Evolutionary conservation across 2,888 invertebrate genomes (phyloP).

Genomic region (Embidobia sp.): DNA sequence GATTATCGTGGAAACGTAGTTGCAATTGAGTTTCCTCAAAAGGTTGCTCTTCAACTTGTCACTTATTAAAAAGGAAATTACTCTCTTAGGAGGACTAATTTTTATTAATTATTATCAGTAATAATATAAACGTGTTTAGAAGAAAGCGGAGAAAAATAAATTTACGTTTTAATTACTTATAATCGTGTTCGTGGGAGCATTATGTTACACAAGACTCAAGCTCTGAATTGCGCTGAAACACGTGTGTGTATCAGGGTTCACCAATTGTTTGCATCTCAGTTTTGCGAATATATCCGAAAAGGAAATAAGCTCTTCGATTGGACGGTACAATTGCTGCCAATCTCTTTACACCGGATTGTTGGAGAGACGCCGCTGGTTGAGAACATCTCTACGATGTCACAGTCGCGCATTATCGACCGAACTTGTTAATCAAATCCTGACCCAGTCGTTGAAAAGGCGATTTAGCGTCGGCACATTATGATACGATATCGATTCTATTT

Average conservation of each 20-base stretch:
- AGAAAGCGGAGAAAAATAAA: no score
- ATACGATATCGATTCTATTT: conserved; percentile 46
- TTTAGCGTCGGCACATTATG: conserved; percentile 34
- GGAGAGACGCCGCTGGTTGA: neutral
- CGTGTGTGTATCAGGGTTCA: conserved; percentile 10
- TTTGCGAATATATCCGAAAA: conserved; percentile 41
- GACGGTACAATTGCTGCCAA: conserved; percentile 61
- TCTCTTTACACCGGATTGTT: conserved; percentile 52
- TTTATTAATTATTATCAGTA: no score
- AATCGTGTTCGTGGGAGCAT: no score
- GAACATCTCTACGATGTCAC: conserved; percentile 20
- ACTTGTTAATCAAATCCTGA: conserved; percentile 54
- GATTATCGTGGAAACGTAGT: no score
- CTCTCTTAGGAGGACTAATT: no score
- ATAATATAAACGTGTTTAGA: no score
- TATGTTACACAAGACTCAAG: no score
- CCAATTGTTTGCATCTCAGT: conserved; percentile 23
- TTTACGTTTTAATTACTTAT: no score
- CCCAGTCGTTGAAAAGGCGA: conserved; percentile 46
- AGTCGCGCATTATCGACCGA: conserved; percentile 38
- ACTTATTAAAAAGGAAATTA: no score
- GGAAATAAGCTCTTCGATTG: conserved; percentile 69
- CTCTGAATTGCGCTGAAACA: no score
- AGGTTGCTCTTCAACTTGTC: no score
- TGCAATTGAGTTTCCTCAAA: no score